A percentile compares a stretch with the other conserved stretches of the same genome.
Evolutionary conservation across 2,888 invertebrate genomes (phyloP).

Genomic region (Drosophila mimica): DNA sequence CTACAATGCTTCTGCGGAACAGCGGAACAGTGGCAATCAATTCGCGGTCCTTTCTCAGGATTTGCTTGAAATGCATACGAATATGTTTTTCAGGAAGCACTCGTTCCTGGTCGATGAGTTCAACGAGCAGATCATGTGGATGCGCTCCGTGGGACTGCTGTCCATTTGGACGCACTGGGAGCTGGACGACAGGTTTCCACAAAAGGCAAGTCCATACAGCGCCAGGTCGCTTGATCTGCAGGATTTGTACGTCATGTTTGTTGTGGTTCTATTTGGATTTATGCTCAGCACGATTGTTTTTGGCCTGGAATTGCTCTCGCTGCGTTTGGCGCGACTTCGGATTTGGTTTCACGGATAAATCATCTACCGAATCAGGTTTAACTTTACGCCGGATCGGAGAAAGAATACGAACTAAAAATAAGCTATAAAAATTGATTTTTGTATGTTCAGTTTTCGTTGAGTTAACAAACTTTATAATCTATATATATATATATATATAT

Average conservation of each 20-base stretch:
- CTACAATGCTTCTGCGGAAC: background rate
- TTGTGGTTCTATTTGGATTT: background rate
- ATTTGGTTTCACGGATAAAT: conserved; percentile 1
- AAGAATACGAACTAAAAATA: background rate
- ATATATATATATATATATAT: background rate
- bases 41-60: conserved; percentile 56
- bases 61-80: conserved; percentile 55
- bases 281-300: background rate
- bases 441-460: background rate
- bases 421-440: background rate
- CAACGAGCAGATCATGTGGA: conserved; percentile 61
- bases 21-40: background rate
- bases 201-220: background rate
- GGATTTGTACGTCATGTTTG: background rate
- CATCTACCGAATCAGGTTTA: background rate
- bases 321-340: background rate
- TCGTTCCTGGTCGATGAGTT: conserved; percentile 69
- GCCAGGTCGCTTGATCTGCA: background rate
- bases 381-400: background rate
- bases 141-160: conserved; percentile 67
- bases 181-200: conserved; percentile 9
- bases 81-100: conserved; percentile 72
- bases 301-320: background rate
- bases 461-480: background rate
- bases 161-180: conserved; percentile 60